These are phyloP conservation scores for Eupithecia tripunctaria DNA, from an alignment of 2,888 invertebrate species.

Conservation along the genomic window DNA sequence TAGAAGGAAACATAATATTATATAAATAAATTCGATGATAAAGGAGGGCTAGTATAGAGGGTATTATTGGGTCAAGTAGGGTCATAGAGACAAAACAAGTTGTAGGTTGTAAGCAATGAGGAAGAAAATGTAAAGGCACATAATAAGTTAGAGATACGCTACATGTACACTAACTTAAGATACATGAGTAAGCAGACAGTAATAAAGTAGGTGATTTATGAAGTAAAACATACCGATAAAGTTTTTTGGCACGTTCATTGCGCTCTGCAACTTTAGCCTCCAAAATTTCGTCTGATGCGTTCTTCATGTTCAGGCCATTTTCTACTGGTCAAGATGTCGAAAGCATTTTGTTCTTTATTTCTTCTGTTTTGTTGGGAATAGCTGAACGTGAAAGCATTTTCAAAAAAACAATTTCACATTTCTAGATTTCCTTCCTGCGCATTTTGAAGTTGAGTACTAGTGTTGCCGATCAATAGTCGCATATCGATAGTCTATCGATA, in stretches of 20 bases:
- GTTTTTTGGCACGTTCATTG: conserved; percentile 79
- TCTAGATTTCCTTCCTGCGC: conserved; percentile 18
- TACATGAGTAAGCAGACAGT: not conserved
- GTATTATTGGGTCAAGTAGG: not conserved
- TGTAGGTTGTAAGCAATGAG: not conserved
- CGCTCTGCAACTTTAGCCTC: conserved; percentile 78
- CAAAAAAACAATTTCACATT: conserved; percentile 42
- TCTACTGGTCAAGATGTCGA: conserved; percentile 74
- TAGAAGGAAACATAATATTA: conserved; percentile 54
- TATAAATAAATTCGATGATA: not conserved
- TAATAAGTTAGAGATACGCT: not conserved
- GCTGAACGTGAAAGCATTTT: conserved; percentile 57
- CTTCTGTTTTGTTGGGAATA: conserved; percentile 43
- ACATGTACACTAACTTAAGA: not conserved
- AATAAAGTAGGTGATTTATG: not conserved
- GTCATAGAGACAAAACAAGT: not conserved
- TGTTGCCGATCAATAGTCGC: too few relatives aligned
- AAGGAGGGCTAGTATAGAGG: not conserved
- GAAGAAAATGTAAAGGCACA: not conserved
- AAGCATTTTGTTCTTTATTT: conserved; percentile 57
- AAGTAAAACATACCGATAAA: conserved; percentile 71
- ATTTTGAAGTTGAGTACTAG: not conserved
- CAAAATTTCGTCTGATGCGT: conserved; percentile 73
- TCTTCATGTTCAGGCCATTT: conserved; percentile 84
- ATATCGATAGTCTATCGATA: too few relatives aligned